phyloP scores from a whole-genome alignment of 2,888 invertebrate species.

The Piscicola geometra region DNA sequence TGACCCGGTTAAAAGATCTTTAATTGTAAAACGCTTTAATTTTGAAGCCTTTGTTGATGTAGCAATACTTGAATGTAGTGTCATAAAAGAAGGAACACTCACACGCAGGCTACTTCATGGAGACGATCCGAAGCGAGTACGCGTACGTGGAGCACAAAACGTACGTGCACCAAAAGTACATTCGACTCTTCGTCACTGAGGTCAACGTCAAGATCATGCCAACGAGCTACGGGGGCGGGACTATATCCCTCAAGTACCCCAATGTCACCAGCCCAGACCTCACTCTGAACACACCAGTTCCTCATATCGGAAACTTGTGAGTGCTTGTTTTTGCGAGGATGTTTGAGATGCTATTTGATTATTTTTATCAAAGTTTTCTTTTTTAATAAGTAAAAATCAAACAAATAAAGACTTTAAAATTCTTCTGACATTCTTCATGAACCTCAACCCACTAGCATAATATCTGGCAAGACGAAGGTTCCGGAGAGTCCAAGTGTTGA shows the following conservation, averaged over 20 bases:
- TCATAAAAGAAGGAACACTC: no score
- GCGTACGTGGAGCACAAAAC: slow-evolving; percentile 44
- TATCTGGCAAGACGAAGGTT: slow-evolving; percentile 37
- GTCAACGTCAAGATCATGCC: slow-evolving; percentile 38
- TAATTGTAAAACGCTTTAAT: no score
- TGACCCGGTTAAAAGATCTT: no score
- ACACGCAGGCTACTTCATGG: slow-evolving; percentile 44
- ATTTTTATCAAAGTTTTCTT: no score
- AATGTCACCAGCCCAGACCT: slow-evolving; percentile 27
- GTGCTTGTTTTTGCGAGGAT: not conserved
- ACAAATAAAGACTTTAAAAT: no score
- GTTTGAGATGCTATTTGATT: not conserved
- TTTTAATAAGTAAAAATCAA: no score
- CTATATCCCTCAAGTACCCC: slow-evolving; percentile 28
- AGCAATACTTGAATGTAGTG: no score
- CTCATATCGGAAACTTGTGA: slow-evolving; percentile 35
- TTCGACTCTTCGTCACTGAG: slow-evolving; percentile 45
- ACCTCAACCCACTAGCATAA: no score
- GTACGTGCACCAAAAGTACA: slow-evolving; percentile 46
- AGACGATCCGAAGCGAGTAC: slow-evolving; percentile 44
- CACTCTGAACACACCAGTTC: slow-evolving; percentile 18
- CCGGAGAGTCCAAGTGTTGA: slow-evolving; percentile 34
- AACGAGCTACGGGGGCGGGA: slow-evolving; percentile 34
- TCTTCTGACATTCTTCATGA: no score
- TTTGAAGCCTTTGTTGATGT: no score